Percentiles rank a stretch among this genome's conserved stretches.
These are phyloP conservation scores for Microchirus variegatus DNA, from an alignment of 2,797 vertebrate species.

Conservation along the genomic window DNA sequence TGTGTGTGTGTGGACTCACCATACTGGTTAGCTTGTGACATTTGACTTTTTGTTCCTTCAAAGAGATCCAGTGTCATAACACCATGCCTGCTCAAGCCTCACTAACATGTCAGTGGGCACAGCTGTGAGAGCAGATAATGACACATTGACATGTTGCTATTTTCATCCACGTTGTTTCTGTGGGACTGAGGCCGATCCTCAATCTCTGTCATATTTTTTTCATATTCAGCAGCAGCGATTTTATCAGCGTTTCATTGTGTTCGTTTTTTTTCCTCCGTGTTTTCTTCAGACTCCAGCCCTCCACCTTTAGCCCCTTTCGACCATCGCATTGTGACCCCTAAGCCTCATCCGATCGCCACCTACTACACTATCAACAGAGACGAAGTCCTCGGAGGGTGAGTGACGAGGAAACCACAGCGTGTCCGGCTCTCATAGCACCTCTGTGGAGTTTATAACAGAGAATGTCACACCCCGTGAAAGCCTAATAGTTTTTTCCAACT, in stretches of 20 bases:
- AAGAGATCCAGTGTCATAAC: conserved; percentile 53
- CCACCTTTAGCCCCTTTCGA: conserved; percentile 90
- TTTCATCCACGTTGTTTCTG: conserved; percentile 63
- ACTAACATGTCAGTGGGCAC: conserved; percentile 41
- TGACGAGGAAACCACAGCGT: background rate
- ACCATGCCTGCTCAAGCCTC: conserved; percentile 30
- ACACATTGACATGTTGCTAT: conserved; percentile 55
- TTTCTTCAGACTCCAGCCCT: conserved; percentile 79
- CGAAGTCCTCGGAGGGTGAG: conserved; percentile 90
- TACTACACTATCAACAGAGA: conserved; percentile 91
- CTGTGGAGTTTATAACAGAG: conserved; percentile 1
- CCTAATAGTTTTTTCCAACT: conserved; percentile 37
- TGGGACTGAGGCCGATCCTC: conserved; percentile 21
- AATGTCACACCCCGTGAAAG: conserved; percentile 25
- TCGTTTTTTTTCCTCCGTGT: conserved; percentile 5
- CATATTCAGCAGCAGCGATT: background rate
- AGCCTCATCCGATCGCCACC: conserved; percentile 87
- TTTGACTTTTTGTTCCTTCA: conserved; percentile 48
- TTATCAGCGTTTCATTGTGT: background rate
- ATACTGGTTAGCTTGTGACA: conserved; percentile 20
- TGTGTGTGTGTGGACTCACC: background rate
- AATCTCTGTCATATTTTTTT: background rate
- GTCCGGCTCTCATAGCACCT: background rate
- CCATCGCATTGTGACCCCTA: conserved; percentile 92
- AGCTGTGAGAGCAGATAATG: conserved; percentile 58